These are phyloP conservation scores for Temnopleurus reevesii DNA, from an alignment of 53 echinoderm and acorn worm species.

Conservation along the genomic window DNA sequence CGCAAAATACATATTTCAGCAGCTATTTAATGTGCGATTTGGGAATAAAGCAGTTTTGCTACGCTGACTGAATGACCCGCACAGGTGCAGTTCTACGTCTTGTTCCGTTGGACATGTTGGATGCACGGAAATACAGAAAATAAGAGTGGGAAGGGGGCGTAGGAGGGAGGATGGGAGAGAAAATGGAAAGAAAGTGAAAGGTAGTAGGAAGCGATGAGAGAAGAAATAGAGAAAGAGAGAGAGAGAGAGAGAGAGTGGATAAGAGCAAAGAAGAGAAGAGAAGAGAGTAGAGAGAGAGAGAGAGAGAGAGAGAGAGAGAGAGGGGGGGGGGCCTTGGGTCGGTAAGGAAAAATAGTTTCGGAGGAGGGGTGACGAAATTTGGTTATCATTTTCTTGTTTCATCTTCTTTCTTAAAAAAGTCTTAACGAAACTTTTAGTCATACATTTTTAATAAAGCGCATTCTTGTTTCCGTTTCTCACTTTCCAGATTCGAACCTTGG, in stretches of 20 bases:
- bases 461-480: neutral
- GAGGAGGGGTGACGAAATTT: too few relatives aligned
- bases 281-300: neutral
- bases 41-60: constrained; percentile 30
- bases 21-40: constrained; percentile 44
- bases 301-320: too few relatives aligned
- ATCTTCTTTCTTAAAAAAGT: too few relatives aligned
- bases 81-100: constrained; percentile 14
- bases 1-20: constrained; percentile 41
- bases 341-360: too few relatives aligned
- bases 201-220: too few relatives aligned
- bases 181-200: too few relatives aligned
- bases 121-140: too few relatives aligned
- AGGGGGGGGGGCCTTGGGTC: too few relatives aligned
- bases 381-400: too few relatives aligned
- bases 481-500: constrained; percentile 76
- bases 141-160: too few relatives aligned
- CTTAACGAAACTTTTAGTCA: too few relatives aligned
- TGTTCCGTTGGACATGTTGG: neutral
- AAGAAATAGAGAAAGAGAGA: neutral
- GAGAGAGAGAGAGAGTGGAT: neutral
- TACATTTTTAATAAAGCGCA: neutral
- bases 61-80: constrained; percentile 13
- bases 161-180: too few relatives aligned
- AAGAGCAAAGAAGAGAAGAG: neutral